phyloP scores from a whole-genome alignment of 2,113 vertebrate genomes.

The Gadus macrocephalus region DNA sequence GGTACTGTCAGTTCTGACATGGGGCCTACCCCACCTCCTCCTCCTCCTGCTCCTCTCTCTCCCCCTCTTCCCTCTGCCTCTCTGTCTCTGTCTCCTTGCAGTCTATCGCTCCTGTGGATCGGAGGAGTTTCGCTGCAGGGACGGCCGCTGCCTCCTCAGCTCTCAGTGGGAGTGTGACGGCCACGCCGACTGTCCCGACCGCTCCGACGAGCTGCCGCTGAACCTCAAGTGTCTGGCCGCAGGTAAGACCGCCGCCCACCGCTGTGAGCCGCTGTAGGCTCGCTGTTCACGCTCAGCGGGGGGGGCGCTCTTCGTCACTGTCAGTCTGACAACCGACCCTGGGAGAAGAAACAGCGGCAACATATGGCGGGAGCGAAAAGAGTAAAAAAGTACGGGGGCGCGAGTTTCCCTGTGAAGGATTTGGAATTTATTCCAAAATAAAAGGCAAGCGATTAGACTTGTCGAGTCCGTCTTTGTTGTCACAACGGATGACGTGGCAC shows the following conservation, averaged over 20 bases:
- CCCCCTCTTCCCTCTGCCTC: constrained; percentile 18
- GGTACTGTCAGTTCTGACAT: constrained; percentile 12
- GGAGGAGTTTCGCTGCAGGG: constrained; percentile 88
- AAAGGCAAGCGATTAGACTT: no score
- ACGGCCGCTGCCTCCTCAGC: constrained; percentile 90
- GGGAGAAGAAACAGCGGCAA: constrained; percentile 31
- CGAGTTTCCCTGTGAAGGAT: no score
- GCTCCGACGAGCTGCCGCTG: constrained; percentile 91
- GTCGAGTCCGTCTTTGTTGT: no score
- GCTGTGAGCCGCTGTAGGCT: no score
- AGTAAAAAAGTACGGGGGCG: background rate
- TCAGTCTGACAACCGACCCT: constrained; percentile 23
- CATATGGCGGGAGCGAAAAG: constrained; percentile 8
- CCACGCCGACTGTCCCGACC: constrained; percentile 91
- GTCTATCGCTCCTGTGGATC: constrained; percentile 84
- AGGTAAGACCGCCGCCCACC: constrained; percentile 70
- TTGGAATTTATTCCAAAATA: no score
- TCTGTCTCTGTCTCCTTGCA: constrained; percentile 43
- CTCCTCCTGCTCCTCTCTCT: background rate
- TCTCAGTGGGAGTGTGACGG: constrained; percentile 95
- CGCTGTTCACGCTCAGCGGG: constrained; percentile 40
- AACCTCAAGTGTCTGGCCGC: constrained; percentile 88
- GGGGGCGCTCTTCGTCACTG: constrained; percentile 53
- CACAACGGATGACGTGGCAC: no score
- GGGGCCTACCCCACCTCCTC: constrained; percentile 3